phyloP scores from a whole-genome alignment of 2,797 vertebrate genomes.

The Dendrocincla tyrannina region DNA sequence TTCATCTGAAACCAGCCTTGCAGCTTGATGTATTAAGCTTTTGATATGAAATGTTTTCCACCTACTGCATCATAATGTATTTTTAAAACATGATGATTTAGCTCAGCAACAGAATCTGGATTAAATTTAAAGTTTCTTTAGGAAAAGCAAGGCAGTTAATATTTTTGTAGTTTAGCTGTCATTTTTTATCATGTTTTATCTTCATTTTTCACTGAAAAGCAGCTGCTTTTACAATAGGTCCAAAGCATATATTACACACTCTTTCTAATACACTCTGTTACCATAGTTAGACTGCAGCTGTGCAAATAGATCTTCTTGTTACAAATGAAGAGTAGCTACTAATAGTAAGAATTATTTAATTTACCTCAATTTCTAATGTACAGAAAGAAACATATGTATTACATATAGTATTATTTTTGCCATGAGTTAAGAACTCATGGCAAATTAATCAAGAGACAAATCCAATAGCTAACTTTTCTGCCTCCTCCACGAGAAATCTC shows the following conservation, averaged over 20 bases:
- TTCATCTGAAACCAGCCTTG: slow-evolving; percentile 40
- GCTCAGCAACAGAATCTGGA: not conserved
- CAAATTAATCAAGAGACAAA: not conserved
- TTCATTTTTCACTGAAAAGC: not conserved
- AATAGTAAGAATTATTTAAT: not conserved
- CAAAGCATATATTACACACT: not conserved
- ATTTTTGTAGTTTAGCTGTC: not conserved
- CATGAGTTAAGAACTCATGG: not conserved
- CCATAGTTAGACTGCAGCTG: not conserved
- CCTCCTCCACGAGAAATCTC: not conserved
- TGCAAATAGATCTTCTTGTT: not conserved
- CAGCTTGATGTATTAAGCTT: slow-evolving; percentile 48
- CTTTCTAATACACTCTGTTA: not conserved
- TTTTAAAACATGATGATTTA: slow-evolving; percentile 32
- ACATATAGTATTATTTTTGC: not conserved
- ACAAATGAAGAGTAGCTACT: not conserved
- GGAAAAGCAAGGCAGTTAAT: not conserved
- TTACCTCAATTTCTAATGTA: not conserved
- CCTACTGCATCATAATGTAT: not conserved
- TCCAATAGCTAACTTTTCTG: not conserved
- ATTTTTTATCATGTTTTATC: not conserved
- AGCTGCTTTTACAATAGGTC: not conserved
- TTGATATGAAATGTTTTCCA: slow-evolving; percentile 37
- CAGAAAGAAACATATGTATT: not conserved
- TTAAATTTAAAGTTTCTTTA: slow-evolving; percentile 18